Conservation (phyloP, 1,140 invertebrate species). For the Zaprionus davidi region DNA sequence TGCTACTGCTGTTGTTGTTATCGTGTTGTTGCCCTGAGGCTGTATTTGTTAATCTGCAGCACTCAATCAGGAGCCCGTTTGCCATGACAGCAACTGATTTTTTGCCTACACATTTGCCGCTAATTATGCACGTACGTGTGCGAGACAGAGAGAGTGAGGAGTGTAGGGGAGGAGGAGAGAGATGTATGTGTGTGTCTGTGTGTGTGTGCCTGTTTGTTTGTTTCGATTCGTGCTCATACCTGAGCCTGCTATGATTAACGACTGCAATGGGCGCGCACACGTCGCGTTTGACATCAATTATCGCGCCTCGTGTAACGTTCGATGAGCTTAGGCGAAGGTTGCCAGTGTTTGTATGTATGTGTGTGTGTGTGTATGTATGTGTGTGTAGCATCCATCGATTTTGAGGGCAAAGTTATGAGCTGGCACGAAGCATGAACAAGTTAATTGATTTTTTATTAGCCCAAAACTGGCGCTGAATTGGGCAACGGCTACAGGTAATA, state of each 20-base stretch:
- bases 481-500: conserved; percentile 21
- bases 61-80: conserved; percentile 67
- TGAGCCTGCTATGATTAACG: conserved; percentile 69
- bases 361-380: not conserved
- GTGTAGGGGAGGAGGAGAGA: not conserved
- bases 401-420: conserved; percentile 29
- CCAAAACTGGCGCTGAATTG: conserved; percentile 10
- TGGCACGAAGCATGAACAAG: conserved; percentile 54
- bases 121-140: conserved; percentile 71
- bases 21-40: conserved; percentile 46
- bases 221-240: conserved; percentile 27
- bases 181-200: conserved; percentile 18
- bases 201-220: conserved; percentile 60
- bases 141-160: not conserved
- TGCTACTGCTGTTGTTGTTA: conserved; percentile 22
- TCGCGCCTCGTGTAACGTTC: conserved; percentile 52
- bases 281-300: conserved; percentile 80
- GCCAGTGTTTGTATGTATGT: not conserved
- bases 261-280: conserved; percentile 39
- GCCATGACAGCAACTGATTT: conserved; percentile 57
- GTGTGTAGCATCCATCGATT: conserved; percentile 30
- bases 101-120: conserved; percentile 45
- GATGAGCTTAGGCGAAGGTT: conserved; percentile 3
- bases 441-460: conserved; percentile 81
- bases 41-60: conserved; percentile 76